Evolutionary conservation across 2,888 invertebrate species (phyloP), one percentile per base, ranked within the genome.

Genomic region (Drosophila incognita): DNA sequence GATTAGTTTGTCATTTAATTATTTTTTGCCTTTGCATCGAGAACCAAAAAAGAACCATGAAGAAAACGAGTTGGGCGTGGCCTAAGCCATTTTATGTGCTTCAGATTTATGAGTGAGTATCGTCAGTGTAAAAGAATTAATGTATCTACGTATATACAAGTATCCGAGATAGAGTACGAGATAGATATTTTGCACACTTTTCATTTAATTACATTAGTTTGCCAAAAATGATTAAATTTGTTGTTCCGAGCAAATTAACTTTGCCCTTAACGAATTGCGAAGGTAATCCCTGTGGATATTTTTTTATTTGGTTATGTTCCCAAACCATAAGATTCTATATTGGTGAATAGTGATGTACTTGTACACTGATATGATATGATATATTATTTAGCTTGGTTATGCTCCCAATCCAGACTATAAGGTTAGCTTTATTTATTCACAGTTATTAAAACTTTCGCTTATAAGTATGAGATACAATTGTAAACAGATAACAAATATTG

Each of bases 1-100:
- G 91, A 92, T 92, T 92, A 92, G 92, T 92, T 91, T 91, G 87
- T 92, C 90, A 92, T 92, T 92, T 92, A 92, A 92, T 92, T 92
- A 92, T 89, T 88, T 87, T 88, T 83, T 87, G 78, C 68, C 74
- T 68, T 65, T 68, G 79, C 76, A 66, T 65, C 67, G 64, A 61
- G 13, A 36, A 54, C 21, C 53, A 36, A 65, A 60, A 61, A 53
- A 57, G 15, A 29, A 49, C 13, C 27, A 66, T 42, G 46, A 59
- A 46, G 31, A 49, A 61, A 31, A 58, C 46, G 35, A 58, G 46
- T 31, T 57, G 57, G 70, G 60, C 57, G 63, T 64, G 59, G 63
- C 33, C 15, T 42, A 13, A 54, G 49, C 62, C 56, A 56, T 51
- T 61, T 61, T 48, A 42, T 35, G 29, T 48, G 60, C 48, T 46